phyloP scores from a whole-genome alignment of 23 tunicate species.

The Pegea sp. region DNA sequence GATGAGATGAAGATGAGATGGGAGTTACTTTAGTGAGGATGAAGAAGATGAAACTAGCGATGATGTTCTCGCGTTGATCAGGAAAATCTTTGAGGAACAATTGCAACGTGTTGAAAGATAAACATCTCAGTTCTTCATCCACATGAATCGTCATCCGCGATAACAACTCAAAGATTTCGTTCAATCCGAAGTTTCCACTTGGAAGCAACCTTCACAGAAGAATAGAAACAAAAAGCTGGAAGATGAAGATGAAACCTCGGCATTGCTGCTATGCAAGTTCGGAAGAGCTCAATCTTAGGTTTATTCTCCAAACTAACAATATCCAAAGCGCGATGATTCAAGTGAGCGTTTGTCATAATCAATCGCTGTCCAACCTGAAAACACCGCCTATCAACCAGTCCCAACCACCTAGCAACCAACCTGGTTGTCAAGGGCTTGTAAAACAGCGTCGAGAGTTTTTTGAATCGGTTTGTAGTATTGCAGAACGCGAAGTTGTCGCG shows the following conservation, averaged over 20 bases:
- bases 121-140: constrained; percentile 58
- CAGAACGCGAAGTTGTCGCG: constrained; percentile 52
- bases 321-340: constrained; percentile 18
- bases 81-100: constrained; percentile 50
- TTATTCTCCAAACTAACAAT: constrained; percentile 37
- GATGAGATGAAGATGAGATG: no score
- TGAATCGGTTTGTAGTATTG: constrained; percentile 63
- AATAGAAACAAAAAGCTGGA: neutral
- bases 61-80: constrained; percentile 31
- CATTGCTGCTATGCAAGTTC: constrained; percentile 81
- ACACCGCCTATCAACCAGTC: neutral
- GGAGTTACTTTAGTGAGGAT: constrained; percentile 33
- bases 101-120: constrained; percentile 29
- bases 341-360: constrained; percentile 51
- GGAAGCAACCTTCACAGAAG: constrained; percentile 56
- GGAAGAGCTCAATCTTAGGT: constrained; percentile 70
- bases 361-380: constrained; percentile 55
- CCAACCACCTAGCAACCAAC: constrained; percentile 2
- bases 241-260: constrained; percentile 22
- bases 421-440: constrained; percentile 43
- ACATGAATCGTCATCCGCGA: constrained; percentile 73
- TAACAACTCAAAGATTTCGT: constrained; percentile 44
- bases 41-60: constrained; percentile 57
- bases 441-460: constrained; percentile 47
- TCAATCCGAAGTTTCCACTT: constrained; percentile 14